Evolutionary conservation across 2,888 invertebrate species (phyloP), one percentile per base, ranked within the genome.

Genomic region (Cantharis flavilabris): DNA sequence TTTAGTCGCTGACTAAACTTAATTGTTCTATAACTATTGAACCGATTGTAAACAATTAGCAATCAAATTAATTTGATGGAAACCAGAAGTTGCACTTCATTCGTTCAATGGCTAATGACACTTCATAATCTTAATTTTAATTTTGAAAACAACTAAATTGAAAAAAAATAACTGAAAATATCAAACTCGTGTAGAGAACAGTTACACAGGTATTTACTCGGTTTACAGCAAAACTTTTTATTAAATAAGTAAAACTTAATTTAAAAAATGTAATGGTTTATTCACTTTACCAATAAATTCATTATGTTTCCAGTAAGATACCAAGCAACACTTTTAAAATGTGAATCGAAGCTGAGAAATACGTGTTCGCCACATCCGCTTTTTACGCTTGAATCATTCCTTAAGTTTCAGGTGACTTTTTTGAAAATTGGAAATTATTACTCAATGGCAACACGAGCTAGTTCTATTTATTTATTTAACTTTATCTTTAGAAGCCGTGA

Each of bases 341-440:
- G 79, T 78, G 79, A 76, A 79, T 76, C 70, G 76, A 79, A 77
- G 75, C 79, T 49, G 63, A 76, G 72, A 69, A 74, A 73, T 77
- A 79, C 79, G 76, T 77, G 72, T 72, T 69, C 70, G 65, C 77
- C 75, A 77, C 77, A 79, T 79, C 79, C 79, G 76, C 76, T 79
- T 79, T 78, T 79, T 73, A 77, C 79, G 79, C 70, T 79, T 72
- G 26, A 70, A 20, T 79, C 77, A 73, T 13, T 62, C 74, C 30
- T 71, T 20, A 62, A 62, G 72, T 72, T 26, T 26, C 67, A 63
- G 67, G 23, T 72, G 26, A 64, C 33, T 69, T 71, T 72, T n/a
- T 20, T 64, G 30, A 75, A 75, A 72, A 71, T 33, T 14, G 69
- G 65, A 49, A 10, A 16, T 49, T 63, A 64, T 18, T 65, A 30